Evolutionary conservation across 2,888 invertebrate genomes (phyloP).

Genomic region (Tachina grossa): DNA sequence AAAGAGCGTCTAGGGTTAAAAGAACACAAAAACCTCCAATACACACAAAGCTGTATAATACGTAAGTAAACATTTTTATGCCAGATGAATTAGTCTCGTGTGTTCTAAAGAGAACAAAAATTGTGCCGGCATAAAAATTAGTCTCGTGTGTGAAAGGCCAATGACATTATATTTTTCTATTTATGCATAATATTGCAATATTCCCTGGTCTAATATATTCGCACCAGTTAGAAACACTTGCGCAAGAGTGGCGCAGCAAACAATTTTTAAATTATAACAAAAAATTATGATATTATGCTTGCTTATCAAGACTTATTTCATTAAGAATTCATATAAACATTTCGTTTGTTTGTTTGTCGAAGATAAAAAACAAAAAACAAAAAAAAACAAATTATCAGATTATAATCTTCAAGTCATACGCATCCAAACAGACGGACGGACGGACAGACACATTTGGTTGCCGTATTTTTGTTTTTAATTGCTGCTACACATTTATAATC

Average conservation of each 20-base stretch:
- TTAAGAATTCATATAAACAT: slow-evolving; percentile 45
- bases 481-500: slow-evolving; percentile 64
- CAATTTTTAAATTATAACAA: slow-evolving; percentile 18
- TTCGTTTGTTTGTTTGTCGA: slow-evolving; percentile 14
- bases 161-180: too few relatives aligned
- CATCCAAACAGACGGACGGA: background rate
- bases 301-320: slow-evolving; percentile 37
- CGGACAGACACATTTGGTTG: slow-evolving; percentile 9
- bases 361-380: slow-evolving; percentile 10
- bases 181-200: background rate
- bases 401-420: slow-evolving; percentile 18
- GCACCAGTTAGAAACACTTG: background rate
- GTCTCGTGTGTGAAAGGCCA: too few relatives aligned
- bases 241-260: background rate
- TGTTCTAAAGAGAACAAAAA: too few relatives aligned
- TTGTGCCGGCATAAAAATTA: too few relatives aligned
- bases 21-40: too few relatives aligned
- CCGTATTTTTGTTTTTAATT: slow-evolving; percentile 56
- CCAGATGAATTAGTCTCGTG: too few relatives aligned
- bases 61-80: too few relatives aligned
- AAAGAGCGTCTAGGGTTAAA: too few relatives aligned
- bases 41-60: too few relatives aligned
- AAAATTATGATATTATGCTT: slow-evolving; percentile 23
- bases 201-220: background rate
- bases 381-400: slow-evolving; percentile 41